Base-by-base conservation (phyloP, 2,797 vertebrate genomes). In the Gastrophryne carolinensis region DNA sequence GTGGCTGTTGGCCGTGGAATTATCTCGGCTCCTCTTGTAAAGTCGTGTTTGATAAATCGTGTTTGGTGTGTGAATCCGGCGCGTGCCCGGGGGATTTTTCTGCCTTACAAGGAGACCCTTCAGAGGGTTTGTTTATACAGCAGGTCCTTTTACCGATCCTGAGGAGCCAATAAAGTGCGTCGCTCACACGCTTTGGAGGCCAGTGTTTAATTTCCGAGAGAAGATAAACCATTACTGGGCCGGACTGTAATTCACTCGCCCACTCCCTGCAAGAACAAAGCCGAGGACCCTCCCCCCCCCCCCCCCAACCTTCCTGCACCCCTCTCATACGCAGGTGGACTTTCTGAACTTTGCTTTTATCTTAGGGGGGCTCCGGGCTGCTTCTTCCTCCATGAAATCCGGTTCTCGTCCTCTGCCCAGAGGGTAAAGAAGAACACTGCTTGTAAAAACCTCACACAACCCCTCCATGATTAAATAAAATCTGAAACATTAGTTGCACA, bases 91-190 rank as follows among this genome's bases (percentile, higher is more conserved):
- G 13, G 37, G 26, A 76, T 76, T 69, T 58, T 76, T 76, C 34
- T 54, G 15, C 73, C 73, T 32, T 76, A 76, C 53, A 76, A 62
- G 73, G 73, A 41, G 35, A 12, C 49, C 47, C 24, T 29, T 27
- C 12, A 10, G 2, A 3, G n/a, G 13, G 64, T 56, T 56, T 76
- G 66, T 76, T 63, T 76, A 76, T 54, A 23, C 30, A 23, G 12
- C 24, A n/a, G 34, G 32, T 61, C 65, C 10, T 24, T 47, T 47
- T 19, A 26, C 72, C 39, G 17, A 30, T 56, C 23, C 24, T n/a
- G 5, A 34, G 21, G 6, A 7, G 13, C 26, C 72, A 54, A 34
- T 65, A 66, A 73, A 65, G 24, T 49, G 26, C 50, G 8, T 17
- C n/a, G 44, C 35, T 34, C 37, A 32, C 61, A 66, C 65, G 56